Evolutionary conservation across 2,113 vertebrate genomes (phyloP).

Genomic region (Rhinolophus ferrumequinum): DNA sequence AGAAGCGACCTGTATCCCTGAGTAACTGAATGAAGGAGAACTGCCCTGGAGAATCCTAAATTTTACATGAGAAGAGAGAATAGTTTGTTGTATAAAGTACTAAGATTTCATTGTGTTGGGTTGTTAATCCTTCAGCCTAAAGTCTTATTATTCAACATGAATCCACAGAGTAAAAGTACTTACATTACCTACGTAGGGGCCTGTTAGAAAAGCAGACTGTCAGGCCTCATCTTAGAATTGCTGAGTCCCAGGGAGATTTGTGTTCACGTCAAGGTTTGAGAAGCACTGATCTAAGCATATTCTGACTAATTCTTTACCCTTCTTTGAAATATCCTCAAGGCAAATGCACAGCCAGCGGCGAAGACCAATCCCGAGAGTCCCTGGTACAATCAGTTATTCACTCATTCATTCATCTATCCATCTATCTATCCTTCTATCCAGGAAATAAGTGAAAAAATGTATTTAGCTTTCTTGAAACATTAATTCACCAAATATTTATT

Average conservation of each 20-base stretch:
- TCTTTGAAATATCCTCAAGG: conserved; percentile 15
- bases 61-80: background rate
- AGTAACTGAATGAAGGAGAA: background rate
- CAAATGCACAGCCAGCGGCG: background rate
- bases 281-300: background rate
- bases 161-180: background rate
- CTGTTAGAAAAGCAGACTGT: background rate
- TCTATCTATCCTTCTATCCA: background rate
- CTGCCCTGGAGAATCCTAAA: background rate
- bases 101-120: background rate
- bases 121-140: background rate
- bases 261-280: background rate
- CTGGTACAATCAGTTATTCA: background rate
- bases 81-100: background rate
- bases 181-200: background rate
- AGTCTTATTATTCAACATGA: background rate
- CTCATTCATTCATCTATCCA: background rate
- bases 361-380: background rate
- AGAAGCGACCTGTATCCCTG: background rate
- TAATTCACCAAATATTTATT: background rate
- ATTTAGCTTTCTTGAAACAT: background rate
- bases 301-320: background rate
- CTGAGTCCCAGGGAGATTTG: background rate
- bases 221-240: background rate
- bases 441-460: background rate